Conservation (phyloP, 2,113 vertebrate species). For the Probosciger aterrimus region DNA sequence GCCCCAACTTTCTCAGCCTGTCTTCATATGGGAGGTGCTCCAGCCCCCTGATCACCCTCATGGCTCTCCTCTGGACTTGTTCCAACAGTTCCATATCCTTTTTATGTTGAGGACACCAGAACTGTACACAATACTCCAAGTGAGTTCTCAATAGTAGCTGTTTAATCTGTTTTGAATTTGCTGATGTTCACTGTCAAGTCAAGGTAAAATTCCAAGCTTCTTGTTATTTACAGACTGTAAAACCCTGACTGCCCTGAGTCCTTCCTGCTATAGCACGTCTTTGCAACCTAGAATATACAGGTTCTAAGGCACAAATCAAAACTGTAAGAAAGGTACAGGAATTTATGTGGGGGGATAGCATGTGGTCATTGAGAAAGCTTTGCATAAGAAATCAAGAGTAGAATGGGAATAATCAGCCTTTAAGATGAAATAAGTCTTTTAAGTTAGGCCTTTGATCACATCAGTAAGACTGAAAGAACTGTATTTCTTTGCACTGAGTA, state of each 20-base stretch:
- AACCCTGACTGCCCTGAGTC: neutral
- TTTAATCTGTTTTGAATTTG: neutral
- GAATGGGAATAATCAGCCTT: neutral
- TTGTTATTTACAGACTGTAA: neutral
- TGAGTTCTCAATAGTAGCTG: neutral
- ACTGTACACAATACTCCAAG: no score
- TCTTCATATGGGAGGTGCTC: no score
- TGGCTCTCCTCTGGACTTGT: no score
- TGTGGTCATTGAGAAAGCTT: neutral
- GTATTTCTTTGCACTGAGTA: neutral
- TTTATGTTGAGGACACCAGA: no score
- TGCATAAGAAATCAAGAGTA: neutral
- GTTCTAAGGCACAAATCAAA: neutral
- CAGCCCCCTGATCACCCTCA: no score
- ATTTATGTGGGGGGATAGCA: neutral
- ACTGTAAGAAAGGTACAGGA: neutral
- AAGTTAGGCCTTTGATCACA: neutral
- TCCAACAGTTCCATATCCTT: no score
- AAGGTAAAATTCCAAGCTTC: neutral
- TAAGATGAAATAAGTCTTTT: neutral
- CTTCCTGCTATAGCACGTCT: neutral
- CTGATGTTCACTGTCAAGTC: neutral
- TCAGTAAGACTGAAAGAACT: neutral
- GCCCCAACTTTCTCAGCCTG: no score
- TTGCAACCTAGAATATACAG: neutral